phyloP scores from a whole-genome alignment of 2,113 vertebrate genomes.

The Symphodus melops region DNA sequence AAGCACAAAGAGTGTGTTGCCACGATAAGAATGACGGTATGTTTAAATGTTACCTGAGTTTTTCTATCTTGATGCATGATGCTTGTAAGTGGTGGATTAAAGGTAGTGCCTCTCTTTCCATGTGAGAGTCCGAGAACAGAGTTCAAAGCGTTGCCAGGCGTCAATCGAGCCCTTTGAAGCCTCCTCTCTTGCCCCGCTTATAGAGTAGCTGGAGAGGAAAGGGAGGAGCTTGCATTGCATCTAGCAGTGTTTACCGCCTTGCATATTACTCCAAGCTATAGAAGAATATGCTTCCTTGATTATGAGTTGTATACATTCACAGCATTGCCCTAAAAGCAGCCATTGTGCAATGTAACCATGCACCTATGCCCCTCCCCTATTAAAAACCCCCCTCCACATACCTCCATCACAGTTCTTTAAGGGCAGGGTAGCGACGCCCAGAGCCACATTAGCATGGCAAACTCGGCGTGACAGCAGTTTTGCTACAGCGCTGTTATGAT shows the following conservation, averaged over 20 bases:
- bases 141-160: slow-evolving; percentile 71
- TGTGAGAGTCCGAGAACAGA: slow-evolving; percentile 68
- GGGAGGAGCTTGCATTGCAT: slow-evolving; percentile 18
- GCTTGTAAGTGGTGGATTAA: slow-evolving; percentile 57
- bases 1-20: slow-evolving; percentile 11
- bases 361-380: background rate
- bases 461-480: slow-evolving; percentile 75
- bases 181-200: slow-evolving; percentile 49
- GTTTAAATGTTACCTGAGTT: slow-evolving; percentile 40
- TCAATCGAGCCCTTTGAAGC: slow-evolving; percentile 75
- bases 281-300: slow-evolving; percentile 37
- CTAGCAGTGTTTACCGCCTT: slow-evolving; percentile 9
- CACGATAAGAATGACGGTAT: slow-evolving; percentile 9
- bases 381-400: slow-evolving; percentile 35
- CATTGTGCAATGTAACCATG: slow-evolving; percentile 35
- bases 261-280: slow-evolving; percentile 10
- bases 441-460: slow-evolving; percentile 76
- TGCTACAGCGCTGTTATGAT: slow-evolving; percentile 73
- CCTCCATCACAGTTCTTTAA: slow-evolving; percentile 52
- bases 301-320: slow-evolving; percentile 6
- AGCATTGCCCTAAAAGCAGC: background rate
- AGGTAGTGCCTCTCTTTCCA: slow-evolving; percentile 51
- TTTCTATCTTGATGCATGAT: slow-evolving; percentile 51
- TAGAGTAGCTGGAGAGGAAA: slow-evolving; percentile 44
- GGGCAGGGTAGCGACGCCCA: slow-evolving; percentile 47